Evolutionary conservation across 2,113 vertebrate genomes (phyloP), one percentile per base, ranked within the genome.

Genomic region (Hippocampus barbouri): DNA sequence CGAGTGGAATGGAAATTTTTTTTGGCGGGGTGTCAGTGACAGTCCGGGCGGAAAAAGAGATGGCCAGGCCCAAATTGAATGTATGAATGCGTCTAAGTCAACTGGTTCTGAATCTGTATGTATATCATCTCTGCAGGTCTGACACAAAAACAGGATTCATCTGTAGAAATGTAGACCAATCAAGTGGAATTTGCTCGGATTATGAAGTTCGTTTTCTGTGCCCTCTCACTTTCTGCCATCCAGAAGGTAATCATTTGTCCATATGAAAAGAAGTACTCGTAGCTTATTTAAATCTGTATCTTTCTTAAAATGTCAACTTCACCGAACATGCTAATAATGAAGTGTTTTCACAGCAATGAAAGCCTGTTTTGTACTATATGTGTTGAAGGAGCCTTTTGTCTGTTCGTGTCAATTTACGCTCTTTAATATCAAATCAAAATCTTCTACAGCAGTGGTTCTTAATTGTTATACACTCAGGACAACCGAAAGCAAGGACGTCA

Each of bases 151-250:
- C 1, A 1, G 60, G 60, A 30, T 62, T 62, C 18, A 20, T 8
- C 60, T 62, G 60, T 20, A 4, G 2, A 62, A 62, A 62, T 38
- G 60, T 16, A 8, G 60, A 62, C 27, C 60, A 62, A 38, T 2
- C 25, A 5, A 38, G 27, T 14, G 30, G 60, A 62, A 0, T 5
- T 62, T 62, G 60, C 30, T 62, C 30, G 18, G 60, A 62, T 62
- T 62, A 62, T 62, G 25, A 20, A 62, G 30, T 62, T 62, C 60
- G 60, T 38, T 62, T 62, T 38, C 25, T 8, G 15, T 62, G 60
- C 60, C 60, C 60, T 16, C 25, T 30, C 5, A 30, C 34, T 9
- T 62, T 62, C 60, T 62, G 60, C 60, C 14, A 14, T 9, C 6
- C 8, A 10, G 27, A 62, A 62, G 60, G 60, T 62, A 62, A 62